A percentile compares a stretch with the other conserved stretches of the same genome.
These are phyloP conservation scores for Tursiops truncatus DNA, from an alignment of 2,113 vertebrate genomes.

Conservation along the genomic window DNA sequence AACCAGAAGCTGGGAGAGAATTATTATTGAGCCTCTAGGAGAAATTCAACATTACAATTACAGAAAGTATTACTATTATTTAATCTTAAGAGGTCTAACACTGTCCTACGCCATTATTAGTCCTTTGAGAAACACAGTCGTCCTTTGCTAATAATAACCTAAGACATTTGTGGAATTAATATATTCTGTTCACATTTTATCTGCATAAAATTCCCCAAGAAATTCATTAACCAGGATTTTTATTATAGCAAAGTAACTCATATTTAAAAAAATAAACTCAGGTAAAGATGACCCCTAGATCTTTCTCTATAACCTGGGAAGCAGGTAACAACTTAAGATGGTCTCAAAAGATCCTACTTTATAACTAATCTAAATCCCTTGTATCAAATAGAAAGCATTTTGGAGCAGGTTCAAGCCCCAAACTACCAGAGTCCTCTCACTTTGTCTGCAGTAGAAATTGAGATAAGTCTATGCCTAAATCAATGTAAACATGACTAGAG, in stretches of 20 bases:
- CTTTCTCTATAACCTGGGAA: neutral
- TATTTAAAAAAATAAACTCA: neutral
- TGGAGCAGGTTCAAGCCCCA: neutral
- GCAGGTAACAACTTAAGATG: neutral
- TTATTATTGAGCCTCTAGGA: neutral
- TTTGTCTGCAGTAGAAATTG: neutral
- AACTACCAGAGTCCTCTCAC: neutral
- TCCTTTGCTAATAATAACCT: slow-evolving; percentile 10
- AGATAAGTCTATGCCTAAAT: neutral
- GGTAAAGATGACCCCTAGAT: neutral
- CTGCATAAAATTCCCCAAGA: slow-evolving; percentile 33
- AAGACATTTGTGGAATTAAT: neutral
- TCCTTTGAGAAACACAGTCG: neutral
- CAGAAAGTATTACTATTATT: neutral
- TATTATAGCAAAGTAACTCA: neutral
- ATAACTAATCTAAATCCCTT: neutral
- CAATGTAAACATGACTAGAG: neutral
- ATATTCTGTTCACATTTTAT: slow-evolving; percentile 17
- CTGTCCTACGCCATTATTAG: neutral
- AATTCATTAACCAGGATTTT: slow-evolving; percentile 26
- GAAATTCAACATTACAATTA: neutral
- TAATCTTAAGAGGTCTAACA: neutral
- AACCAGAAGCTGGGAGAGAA: neutral
- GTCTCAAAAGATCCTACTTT: neutral
- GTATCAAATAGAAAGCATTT: neutral